A percentile compares a stretch with the other conserved stretches of the same genome.
Conservation (phyloP, 1,140 invertebrate genomes). For the Andrena cerasifolii region DNA sequence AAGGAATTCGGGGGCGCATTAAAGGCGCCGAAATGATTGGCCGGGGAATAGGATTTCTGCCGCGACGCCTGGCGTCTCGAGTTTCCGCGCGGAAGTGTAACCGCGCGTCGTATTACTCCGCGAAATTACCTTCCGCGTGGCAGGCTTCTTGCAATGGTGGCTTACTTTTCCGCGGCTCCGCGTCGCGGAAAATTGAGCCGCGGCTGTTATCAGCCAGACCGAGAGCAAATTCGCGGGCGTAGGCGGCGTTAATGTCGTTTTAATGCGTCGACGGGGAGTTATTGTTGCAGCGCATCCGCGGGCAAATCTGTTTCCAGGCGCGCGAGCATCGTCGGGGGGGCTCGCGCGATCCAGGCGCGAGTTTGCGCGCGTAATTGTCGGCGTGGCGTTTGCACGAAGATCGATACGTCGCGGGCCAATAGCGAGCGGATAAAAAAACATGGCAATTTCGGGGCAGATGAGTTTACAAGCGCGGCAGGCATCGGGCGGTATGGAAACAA, state of each 20-base stretch:
- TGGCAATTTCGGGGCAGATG: background rate
- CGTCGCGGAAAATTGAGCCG: constrained; percentile 23
- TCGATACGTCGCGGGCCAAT: background rate
- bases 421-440: background rate
- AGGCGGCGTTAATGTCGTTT: constrained; percentile 28
- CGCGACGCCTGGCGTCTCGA: background rate
- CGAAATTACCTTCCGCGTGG: constrained; percentile 9
- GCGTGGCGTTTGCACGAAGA: background rate
- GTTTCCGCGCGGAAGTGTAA: background rate
- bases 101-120: background rate
- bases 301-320: background rate
- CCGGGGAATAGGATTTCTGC: background rate
- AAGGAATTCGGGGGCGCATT: background rate
- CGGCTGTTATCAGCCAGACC: background rate
- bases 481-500: background rate
- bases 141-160: background rate
- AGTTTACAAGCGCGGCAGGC: background rate
- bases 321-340: background rate
- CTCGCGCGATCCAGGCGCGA: background rate
- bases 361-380: background rate
- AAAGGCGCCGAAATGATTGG: background rate
- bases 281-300: constrained; percentile 4
- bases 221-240: background rate
- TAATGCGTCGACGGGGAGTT: constrained; percentile 17
- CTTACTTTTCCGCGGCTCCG: constrained; percentile 4